Conservation (phyloP, 1,140 invertebrate genomes). For the Drosophila fuyamai region DNA sequence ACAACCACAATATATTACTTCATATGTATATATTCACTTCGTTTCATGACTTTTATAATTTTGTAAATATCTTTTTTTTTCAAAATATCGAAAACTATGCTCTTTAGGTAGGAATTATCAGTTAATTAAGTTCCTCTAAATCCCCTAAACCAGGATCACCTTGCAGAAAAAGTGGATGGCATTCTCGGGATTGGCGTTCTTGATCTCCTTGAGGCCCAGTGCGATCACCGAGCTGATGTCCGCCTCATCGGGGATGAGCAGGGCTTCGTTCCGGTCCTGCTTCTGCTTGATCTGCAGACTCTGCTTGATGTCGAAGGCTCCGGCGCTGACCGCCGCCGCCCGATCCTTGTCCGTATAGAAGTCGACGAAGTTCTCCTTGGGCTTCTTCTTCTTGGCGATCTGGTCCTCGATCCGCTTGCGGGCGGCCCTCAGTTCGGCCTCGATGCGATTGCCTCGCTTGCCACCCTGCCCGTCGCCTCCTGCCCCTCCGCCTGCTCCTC, state of each 20-base stretch:
- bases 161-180: constrained; percentile 92
- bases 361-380: constrained; percentile 89
- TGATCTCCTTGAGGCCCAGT: constrained; percentile 90
- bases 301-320: constrained; percentile 91
- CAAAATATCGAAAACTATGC: too few species aligned
- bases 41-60: too few species aligned
- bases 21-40: too few species aligned
- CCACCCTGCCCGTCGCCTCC: constrained; percentile 28
- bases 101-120: too few species aligned
- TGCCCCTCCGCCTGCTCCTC: constrained; percentile 16
- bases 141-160: constrained; percentile 85
- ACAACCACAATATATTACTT: too few species aligned
- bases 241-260: constrained; percentile 92
- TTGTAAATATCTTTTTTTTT: too few species aligned
- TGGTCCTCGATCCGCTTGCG: constrained; percentile 75
- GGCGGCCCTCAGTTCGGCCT: constrained; percentile 71
- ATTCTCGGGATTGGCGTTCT: constrained; percentile 88
- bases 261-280: constrained; percentile 89
- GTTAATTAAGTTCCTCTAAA: too few species aligned
- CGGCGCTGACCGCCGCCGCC: constrained; percentile 93
- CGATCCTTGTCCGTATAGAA: constrained; percentile 95
- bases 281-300: constrained; percentile 92
- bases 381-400: constrained; percentile 86
- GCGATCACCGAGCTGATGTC: constrained; percentile 91
- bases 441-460: constrained; percentile 81